Evolutionary conservation across 2,888 invertebrate species (phyloP), one percentile per base, ranked within the genome.

Genomic region (Plutella xylostella): DNA sequence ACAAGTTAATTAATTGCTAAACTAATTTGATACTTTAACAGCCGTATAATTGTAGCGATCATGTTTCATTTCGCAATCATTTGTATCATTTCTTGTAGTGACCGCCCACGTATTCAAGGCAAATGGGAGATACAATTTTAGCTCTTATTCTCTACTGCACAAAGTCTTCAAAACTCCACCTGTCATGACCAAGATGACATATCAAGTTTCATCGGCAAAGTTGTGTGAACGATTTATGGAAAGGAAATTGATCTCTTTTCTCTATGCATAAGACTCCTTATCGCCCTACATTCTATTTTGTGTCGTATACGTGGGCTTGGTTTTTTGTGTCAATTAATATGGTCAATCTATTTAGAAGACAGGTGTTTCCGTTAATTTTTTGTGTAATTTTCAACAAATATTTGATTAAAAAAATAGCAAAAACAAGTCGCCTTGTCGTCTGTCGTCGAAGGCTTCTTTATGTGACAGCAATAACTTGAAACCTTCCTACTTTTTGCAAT

Each of bases 251-350:
- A n/a, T n/a, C n/a, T n/a, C n/a, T n/a, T n/a, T n/a, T n/a, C n/a
- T n/a, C n/a, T n/a, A n/a, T n/a, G n/a, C n/a, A n/a, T n/a, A n/a
- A n/a, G n/a, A n/a, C n/a, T n/a, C n/a, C n/a, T n/a, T n/a, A n/a
- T n/a, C n/a, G n/a, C n/a, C n/a, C n/a, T n/a, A n/a, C n/a, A n/a
- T n/a, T n/a, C n/a, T n/a, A n/a, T n/a, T n/a, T n/a, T n/a, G n/a
- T n/a, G n/a, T n/a, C n/a, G n/a, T n/a, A n/a, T n/a, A n/a, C n/a
- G n/a, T n/a, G n/a, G n/a, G 28, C 28, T 12, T 12, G n/a, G 35
- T 12, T 42, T 37, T 45, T 45, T 45, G 28, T 42, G 40, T 15
- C 41, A 45, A 37, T 42, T 41, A 19, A 15, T 15, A 39, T 19
- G 39, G 39, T 25, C 39, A 39, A 39, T 39, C 17, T 39, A 25